phyloP scores from a whole-genome alignment of 2,888 invertebrate genomes.

The Parthenolecanium corni region DNA sequence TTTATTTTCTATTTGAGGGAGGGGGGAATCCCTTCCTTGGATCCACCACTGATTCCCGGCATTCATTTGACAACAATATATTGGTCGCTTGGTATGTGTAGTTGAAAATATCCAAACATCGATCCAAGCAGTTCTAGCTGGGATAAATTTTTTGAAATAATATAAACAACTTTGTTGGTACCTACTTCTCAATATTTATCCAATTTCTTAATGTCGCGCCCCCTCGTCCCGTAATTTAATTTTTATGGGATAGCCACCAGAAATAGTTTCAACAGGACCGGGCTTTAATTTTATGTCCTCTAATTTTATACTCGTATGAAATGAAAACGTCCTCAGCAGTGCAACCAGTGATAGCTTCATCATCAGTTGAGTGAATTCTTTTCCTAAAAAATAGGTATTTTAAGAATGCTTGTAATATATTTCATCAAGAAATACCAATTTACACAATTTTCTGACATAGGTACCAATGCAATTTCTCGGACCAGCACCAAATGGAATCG shows the following conservation, averaged over 20 bases:
- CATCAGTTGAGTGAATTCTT: not conserved
- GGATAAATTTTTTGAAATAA: too few relatives aligned
- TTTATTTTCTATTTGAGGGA: too few relatives aligned
- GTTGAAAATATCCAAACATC: too few relatives aligned
- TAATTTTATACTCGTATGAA: constrained; percentile 31
- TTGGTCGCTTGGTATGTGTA: too few relatives aligned
- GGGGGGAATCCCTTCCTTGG: too few relatives aligned
- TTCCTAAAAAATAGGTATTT: not conserved
- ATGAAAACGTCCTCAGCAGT: constrained; percentile 30
- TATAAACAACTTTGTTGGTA: too few relatives aligned
- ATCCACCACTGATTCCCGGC: too few relatives aligned
- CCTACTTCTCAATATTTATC: too few relatives aligned
- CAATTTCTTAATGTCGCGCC: too few relatives aligned
- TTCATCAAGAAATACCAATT: not conserved
- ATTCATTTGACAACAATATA: too few relatives aligned
- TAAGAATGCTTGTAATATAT: too few relatives aligned
- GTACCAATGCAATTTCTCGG: constrained; percentile 9
- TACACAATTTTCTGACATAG: not conserved
- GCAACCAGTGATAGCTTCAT: constrained; percentile 32
- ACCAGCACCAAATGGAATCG: constrained; percentile 9
- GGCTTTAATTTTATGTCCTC: constrained; percentile 31
- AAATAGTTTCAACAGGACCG: constrained; percentile 31
- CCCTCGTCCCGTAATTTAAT: constrained; percentile 28
- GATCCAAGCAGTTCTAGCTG: too few relatives aligned
- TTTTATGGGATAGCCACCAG: constrained; percentile 31